Evolutionary conservation across 2,113 vertebrate species (phyloP).

Genomic region (Camelus dromedarius): DNA sequence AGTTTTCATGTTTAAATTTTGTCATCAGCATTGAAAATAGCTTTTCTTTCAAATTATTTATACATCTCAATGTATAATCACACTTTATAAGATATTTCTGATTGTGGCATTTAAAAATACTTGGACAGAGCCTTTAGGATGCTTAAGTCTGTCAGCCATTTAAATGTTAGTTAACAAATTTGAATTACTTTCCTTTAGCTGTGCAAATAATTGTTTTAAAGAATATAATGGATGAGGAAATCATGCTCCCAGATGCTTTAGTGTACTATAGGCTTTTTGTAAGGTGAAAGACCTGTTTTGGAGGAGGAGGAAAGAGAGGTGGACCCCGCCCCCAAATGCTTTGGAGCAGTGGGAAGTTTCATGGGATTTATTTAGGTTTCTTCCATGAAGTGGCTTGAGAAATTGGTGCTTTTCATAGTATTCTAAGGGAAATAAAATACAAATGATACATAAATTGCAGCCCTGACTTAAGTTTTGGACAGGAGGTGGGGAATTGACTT

Average conservation of each 20-base stretch:
- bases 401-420: neutral
- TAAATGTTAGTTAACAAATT: neutral
- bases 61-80: neutral
- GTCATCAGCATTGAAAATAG: slow-evolving; percentile 11
- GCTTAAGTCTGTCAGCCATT: neutral
- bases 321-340: no score
- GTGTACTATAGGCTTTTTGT: neutral
- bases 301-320: neutral
- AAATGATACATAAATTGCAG: neutral
- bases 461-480: neutral
- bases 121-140: neutral
- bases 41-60: neutral
- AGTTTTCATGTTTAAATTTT: slow-evolving; percentile 42
- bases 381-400: neutral
- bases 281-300: neutral
- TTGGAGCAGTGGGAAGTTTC: neutral
- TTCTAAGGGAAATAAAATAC: neutral
- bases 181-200: slow-evolving; percentile 12
- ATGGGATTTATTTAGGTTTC: neutral
- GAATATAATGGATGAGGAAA: neutral
- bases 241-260: neutral
- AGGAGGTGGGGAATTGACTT: neutral
- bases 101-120: slow-evolving; percentile 14
- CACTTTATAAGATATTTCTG: neutral
- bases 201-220: neutral